Percentiles rank a stretch among this genome's conserved stretches.
phyloP scores from a whole-genome alignment of 2,888 invertebrate genomes.

The Caenorhabditis doughertyi region DNA sequence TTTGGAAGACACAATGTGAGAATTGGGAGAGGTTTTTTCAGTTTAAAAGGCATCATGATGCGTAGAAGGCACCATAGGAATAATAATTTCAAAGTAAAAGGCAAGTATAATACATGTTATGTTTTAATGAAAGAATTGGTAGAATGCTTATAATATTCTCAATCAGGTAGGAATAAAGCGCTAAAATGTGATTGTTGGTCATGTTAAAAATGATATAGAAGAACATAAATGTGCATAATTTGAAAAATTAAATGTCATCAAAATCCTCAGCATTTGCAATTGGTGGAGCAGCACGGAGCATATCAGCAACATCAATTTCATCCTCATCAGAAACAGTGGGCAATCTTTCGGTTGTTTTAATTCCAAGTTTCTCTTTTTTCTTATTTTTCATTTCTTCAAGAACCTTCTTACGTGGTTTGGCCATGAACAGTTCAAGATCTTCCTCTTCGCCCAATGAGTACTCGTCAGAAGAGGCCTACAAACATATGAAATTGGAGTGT shows the following conservation, averaged over 20 bases:
- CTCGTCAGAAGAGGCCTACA: slow-evolving; percentile 71
- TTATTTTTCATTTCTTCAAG: slow-evolving; percentile 56
- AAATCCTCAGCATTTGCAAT: slow-evolving; percentile 70
- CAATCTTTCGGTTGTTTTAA: slow-evolving; percentile 3
- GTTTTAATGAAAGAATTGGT: slow-evolving; percentile 8
- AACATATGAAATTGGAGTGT: slow-evolving; percentile 9
- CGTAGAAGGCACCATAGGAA: slow-evolving; percentile 23
- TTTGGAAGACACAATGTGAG: slow-evolving; percentile 46
- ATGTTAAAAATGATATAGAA: neutral
- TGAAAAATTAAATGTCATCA: slow-evolving; percentile 61
- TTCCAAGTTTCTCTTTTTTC: slow-evolving; percentile 14
- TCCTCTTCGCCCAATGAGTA: slow-evolving; percentile 73
- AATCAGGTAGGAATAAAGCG: slow-evolving; percentile 24
- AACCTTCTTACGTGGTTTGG: slow-evolving; percentile 62
- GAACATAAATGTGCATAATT: too few relatives aligned
- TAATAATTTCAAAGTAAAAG: slow-evolving; percentile 30
- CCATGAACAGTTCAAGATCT: slow-evolving; percentile 71
- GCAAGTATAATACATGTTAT: slow-evolving; percentile 45
- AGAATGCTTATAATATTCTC: slow-evolving; percentile 11
- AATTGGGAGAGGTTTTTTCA: slow-evolving; percentile 2
- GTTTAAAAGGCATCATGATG: slow-evolving; percentile 25
- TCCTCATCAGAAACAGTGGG: slow-evolving; percentile 65
- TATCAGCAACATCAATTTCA: slow-evolving; percentile 70
- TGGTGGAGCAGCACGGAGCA: slow-evolving; percentile 71
- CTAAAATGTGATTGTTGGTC: slow-evolving; percentile 37